These are phyloP conservation scores for Salvelinus fontinalis DNA, from an alignment of 2,113 vertebrate species.

Conservation along the genomic window DNA sequence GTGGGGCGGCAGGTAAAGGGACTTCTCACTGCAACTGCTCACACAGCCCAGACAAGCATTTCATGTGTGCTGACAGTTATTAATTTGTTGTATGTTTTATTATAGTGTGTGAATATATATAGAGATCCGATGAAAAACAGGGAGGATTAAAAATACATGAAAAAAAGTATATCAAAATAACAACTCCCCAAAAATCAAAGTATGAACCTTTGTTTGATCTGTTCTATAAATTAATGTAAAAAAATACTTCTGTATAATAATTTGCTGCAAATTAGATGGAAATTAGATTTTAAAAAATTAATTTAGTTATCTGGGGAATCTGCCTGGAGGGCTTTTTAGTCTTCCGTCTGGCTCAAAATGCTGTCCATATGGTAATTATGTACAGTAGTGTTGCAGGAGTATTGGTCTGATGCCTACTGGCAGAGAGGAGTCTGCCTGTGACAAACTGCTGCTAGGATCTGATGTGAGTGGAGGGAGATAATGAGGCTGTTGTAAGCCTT, in stretches of 20 bases:
- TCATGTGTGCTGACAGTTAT: constrained; percentile 65
- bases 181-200: constrained; percentile 70
- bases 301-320: constrained; percentile 80
- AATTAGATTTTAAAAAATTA: constrained; percentile 80
- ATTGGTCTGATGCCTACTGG: constrained; percentile 79
- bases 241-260: constrained; percentile 77
- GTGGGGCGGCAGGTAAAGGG: constrained; percentile 68
- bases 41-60: constrained; percentile 65
- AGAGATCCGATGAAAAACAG: constrained; percentile 16
- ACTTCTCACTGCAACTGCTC: constrained; percentile 63
- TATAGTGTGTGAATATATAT: constrained; percentile 39
- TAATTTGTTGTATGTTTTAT: constrained; percentile 66
- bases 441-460: constrained; percentile 73
- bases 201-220: constrained; percentile 79
- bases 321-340: constrained; percentile 74
- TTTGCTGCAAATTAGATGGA: constrained; percentile 81
- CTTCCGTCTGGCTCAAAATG: constrained; percentile 76
- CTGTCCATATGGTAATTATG: constrained; percentile 79
- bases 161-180: constrained; percentile 68
- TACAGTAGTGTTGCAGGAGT: constrained; percentile 73
- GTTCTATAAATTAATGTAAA: constrained; percentile 81
- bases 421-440: constrained; percentile 69
- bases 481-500: constrained; percentile 80
- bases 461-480: constrained; percentile 75
- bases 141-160: constrained; percentile 52